Evolutionary conservation across 1,140 invertebrate species (phyloP).

Genomic region (Drosophila rufa): DNA sequence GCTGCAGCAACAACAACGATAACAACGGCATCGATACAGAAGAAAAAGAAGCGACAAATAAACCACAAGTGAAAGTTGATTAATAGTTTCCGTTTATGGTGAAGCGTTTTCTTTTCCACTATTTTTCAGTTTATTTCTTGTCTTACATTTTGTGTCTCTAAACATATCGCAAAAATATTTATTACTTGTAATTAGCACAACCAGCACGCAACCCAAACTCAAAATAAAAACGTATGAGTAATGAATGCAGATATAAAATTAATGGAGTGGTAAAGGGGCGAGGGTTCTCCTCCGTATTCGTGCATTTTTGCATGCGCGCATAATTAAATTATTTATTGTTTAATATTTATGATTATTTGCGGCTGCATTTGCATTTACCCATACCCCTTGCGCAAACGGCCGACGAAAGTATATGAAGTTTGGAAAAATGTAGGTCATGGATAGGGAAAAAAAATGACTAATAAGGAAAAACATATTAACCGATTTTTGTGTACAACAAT

Average conservation of each 20-base stretch:
- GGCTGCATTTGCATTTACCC: not conserved
- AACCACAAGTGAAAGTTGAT: constrained; percentile 75
- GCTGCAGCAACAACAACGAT: constrained; percentile 11
- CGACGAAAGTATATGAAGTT: not conserved
- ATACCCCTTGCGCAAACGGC: not conserved
- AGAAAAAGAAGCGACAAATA: constrained; percentile 19
- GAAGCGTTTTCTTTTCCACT: constrained; percentile 31
- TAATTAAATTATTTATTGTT: constrained; percentile 63
- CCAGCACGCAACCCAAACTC: constrained; percentile 50
- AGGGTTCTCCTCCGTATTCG: constrained; percentile 6
- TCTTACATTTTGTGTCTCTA: constrained; percentile 25
- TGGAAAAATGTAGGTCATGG: constrained; percentile 11
- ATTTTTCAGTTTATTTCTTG: constrained; percentile 12
- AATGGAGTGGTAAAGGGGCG: not conserved
- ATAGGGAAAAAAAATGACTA: not conserved
- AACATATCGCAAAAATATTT: constrained; percentile 34
- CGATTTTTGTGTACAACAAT: not conserved
- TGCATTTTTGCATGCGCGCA: constrained; percentile 72
- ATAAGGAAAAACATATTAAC: not conserved
- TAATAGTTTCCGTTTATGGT: constrained; percentile 78
- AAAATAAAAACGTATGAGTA: constrained; percentile 46
- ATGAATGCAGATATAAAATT: constrained; percentile 55
- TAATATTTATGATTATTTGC: constrained; percentile 43
- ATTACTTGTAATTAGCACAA: constrained; percentile 40
- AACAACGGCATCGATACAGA: constrained; percentile 16